Evolutionary conservation across 2,888 invertebrate species (phyloP).

Genomic region (Merodon equestris): DNA sequence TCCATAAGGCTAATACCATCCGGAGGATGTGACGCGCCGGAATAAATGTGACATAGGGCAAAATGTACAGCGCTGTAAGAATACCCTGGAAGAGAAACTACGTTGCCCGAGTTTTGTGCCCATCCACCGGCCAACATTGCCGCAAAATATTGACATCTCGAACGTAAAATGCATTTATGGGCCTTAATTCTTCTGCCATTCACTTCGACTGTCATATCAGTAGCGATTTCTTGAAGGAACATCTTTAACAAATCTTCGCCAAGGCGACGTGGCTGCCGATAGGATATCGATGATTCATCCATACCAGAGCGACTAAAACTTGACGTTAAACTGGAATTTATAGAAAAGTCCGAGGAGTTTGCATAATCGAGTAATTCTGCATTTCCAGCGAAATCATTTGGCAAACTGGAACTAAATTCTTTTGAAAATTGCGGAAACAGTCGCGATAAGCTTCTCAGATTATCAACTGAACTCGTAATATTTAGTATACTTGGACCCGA

Average conservation of each 20-base stretch:
- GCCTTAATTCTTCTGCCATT: slow-evolving; percentile 90
- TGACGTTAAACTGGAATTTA: slow-evolving; percentile 81
- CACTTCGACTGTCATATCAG: slow-evolving; percentile 92
- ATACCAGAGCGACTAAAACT: slow-evolving; percentile 81
- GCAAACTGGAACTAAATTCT: slow-evolving; percentile 78
- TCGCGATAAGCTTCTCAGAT: slow-evolving; percentile 81
- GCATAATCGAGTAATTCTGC: slow-evolving; percentile 79
- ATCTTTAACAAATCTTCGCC: slow-evolving; percentile 93
- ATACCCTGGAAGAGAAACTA: slow-evolving; percentile 91
- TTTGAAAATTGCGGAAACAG: slow-evolving; percentile 82
- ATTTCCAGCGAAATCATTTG: slow-evolving; percentile 74
- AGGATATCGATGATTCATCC: slow-evolving; percentile 79
- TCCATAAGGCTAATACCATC: slow-evolving; percentile 92
- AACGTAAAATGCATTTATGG: slow-evolving; percentile 94
- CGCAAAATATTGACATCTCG: slow-evolving; percentile 95
- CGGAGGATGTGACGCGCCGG: slow-evolving; percentile 93
- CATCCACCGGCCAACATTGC: slow-evolving; percentile 93
- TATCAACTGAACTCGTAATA: slow-evolving; percentile 82
- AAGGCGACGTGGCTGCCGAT: slow-evolving; percentile 82
- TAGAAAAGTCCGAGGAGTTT: slow-evolving; percentile 80
- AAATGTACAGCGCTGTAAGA: slow-evolving; percentile 92
- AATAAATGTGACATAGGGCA: slow-evolving; percentile 95
- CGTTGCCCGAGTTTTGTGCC: slow-evolving; percentile 88
- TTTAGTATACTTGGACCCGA: slow-evolving; percentile 80
- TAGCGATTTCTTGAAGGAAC: slow-evolving; percentile 94